Evolutionary conservation across 2,113 vertebrate genomes (phyloP).

Genomic region (Scatophagus argus): DNA sequence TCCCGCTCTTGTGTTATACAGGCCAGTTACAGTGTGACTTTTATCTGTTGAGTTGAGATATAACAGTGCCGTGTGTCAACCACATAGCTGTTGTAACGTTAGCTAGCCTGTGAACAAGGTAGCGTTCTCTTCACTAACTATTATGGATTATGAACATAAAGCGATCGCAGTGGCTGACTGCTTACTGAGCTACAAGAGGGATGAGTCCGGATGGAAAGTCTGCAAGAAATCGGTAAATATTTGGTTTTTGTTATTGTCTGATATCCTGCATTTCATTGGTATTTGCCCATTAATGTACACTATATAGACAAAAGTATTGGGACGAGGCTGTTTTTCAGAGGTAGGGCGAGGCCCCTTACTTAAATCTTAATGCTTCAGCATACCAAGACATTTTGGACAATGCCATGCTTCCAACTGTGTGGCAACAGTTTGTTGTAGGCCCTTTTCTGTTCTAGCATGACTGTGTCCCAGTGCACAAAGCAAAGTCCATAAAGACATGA

Average conservation of each 20-base stretch:
- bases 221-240: slow-evolving; percentile 87
- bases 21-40: neutral
- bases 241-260: neutral
- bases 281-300: neutral
- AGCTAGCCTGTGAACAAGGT: neutral
- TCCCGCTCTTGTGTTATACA: too few relatives aligned
- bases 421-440: too few relatives aligned
- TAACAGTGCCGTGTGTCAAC: neutral
- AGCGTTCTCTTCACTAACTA: neutral
- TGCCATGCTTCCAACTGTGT: too few relatives aligned
- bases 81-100: neutral
- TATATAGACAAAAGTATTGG: too few relatives aligned
- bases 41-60: neutral
- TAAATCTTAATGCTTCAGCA: too few relatives aligned
- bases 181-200: slow-evolving; percentile 84
- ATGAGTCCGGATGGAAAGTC: slow-evolving; percentile 87
- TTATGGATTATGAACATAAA: slow-evolving; percentile 82
- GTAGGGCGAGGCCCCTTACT: too few relatives aligned
- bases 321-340: too few relatives aligned
- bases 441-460: too few relatives aligned
- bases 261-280: neutral
- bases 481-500: too few relatives aligned
- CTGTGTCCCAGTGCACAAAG: too few relatives aligned
- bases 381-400: too few relatives aligned
- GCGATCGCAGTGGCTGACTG: slow-evolving; percentile 83